Conservation (phyloP, 2,797 vertebrate species). For the Manis crassicaudata region DNA sequence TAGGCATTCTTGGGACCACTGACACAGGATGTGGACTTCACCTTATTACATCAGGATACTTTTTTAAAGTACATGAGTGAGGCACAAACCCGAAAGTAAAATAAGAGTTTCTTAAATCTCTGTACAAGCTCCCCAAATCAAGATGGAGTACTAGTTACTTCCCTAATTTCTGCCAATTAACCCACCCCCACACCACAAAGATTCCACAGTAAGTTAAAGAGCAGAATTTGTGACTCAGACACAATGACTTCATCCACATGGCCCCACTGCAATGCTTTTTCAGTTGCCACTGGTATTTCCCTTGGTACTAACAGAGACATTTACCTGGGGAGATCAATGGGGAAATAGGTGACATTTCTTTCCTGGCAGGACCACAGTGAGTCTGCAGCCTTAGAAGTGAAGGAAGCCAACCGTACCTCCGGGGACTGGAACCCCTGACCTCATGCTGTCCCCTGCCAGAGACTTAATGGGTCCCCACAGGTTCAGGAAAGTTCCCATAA, state of each 20-base stretch:
- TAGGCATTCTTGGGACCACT: neutral
- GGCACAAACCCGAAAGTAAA: conserved; percentile 12
- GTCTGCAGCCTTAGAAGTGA: neutral
- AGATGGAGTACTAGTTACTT: conserved; percentile 34
- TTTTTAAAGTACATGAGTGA: neutral
- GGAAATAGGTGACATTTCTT: neutral
- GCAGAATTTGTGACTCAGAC: conserved; percentile 56
- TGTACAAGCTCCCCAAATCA: neutral
- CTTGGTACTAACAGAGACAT: neutral
- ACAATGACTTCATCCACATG: conserved; percentile 19
- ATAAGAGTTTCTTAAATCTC: conserved; percentile 35
- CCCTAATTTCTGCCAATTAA: conserved; percentile 42
- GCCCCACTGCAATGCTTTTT: neutral
- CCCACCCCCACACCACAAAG: conserved; percentile 51
- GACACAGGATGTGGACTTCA: neutral
- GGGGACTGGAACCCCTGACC: neutral
- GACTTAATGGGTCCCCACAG: neutral
- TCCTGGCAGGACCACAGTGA: neutral
- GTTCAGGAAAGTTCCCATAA: neutral
- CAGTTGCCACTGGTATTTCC: conserved; percentile 18
- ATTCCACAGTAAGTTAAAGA: conserved; percentile 61
- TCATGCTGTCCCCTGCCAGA: neutral
- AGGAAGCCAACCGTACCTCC: neutral
- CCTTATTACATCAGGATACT: neutral
- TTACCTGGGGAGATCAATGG: conserved; percentile 29